A percentile compares a stretch with the other conserved stretches of the same genome.
phyloP scores from a whole-genome alignment of 2,113 vertebrate species.

The Leptobrachium leishanense region DNA sequence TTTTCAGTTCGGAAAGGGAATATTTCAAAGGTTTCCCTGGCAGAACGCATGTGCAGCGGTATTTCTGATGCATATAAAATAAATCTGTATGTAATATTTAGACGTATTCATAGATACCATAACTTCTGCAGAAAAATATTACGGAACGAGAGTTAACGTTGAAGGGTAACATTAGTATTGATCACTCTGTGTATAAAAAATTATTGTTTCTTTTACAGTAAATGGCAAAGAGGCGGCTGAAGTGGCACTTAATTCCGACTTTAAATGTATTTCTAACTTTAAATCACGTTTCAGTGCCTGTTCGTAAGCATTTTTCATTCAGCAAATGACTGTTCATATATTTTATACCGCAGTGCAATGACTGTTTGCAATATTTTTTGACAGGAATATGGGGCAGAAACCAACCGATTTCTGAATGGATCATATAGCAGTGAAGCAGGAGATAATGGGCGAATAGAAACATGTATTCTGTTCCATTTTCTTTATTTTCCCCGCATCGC shows the following conservation, averaged over 20 bases:
- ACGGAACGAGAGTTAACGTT: not conserved
- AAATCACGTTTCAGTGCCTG: constrained; percentile 22
- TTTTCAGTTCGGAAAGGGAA: no score
- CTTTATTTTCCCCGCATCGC: not conserved
- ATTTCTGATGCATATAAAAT: not conserved
- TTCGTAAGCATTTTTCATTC: constrained; percentile 23
- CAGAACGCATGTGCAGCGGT: no score
- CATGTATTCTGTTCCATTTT: not conserved
- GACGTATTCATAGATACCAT: not conserved
- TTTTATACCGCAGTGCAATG: constrained; percentile 11
- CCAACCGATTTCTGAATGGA: constrained; percentile 23
- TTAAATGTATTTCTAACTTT: constrained; percentile 16
- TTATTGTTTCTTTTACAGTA: constrained; percentile 20
- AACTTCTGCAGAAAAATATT: not conserved
- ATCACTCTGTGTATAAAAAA: constrained; percentile 3
- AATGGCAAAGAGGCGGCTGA: constrained; percentile 14
- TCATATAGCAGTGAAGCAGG: constrained; percentile 20
- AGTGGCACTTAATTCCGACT: constrained; percentile 12
- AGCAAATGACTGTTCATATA: constrained; percentile 16
- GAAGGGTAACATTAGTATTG: not conserved
- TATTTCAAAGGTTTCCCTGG: no score
- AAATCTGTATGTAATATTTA: not conserved
- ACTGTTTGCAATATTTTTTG: constrained; percentile 13
- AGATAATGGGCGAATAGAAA: constrained; percentile 12
- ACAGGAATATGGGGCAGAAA: constrained; percentile 24